Conservation (phyloP, 2,113 vertebrate species). For the Sialia sialis region DNA sequence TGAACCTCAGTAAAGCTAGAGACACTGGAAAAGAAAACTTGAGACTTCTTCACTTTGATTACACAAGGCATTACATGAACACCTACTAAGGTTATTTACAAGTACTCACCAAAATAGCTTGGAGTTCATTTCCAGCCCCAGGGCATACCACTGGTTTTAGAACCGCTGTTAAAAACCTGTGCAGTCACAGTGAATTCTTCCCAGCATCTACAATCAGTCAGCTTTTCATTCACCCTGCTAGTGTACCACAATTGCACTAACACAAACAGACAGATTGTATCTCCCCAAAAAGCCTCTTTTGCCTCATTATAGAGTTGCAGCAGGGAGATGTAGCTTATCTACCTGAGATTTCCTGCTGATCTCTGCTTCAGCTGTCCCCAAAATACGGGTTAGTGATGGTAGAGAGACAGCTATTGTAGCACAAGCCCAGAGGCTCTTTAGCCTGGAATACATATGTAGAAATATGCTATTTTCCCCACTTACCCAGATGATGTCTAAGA, state of each 20-base stretch:
- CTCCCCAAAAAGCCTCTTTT: background rate
- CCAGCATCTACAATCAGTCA: background rate
- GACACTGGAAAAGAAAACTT: background rate
- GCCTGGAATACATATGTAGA: background rate
- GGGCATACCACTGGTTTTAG: background rate
- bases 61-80: background rate
- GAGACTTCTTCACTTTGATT: slow-evolving; percentile 1
- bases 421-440: background rate
- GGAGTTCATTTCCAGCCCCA: background rate
- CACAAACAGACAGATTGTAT: background rate
- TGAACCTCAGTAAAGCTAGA: background rate
- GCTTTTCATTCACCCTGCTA: background rate
- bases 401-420: background rate
- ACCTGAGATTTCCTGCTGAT: background rate
- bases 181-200: background rate
- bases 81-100: background rate
- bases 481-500: background rate
- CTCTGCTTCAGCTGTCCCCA: background rate
- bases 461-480: background rate
- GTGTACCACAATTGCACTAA: background rate
- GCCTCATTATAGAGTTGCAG: background rate
- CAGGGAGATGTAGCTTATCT: background rate
- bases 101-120: background rate
- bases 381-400: background rate
- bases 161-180: background rate